Base-by-base conservation (phyloP, 2,797 vertebrate genomes). In the Anomalospiza imberbis region DNA sequence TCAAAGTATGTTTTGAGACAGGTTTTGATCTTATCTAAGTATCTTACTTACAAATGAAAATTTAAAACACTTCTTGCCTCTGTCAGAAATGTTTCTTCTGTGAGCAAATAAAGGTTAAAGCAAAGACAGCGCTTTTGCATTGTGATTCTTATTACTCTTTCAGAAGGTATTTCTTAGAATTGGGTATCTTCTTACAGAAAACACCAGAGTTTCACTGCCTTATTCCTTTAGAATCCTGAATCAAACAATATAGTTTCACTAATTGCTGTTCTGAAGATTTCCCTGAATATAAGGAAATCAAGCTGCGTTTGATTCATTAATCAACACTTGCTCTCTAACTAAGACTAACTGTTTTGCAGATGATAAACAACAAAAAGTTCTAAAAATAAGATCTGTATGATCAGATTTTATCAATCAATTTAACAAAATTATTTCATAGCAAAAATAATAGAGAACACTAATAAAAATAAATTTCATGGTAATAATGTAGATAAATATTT, bases 251-350 rank as follows among this genome's bases (percentile, higher is more conserved):
- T 12, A 21, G 20, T 78, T 86, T 91, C 44, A 67, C 18, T 90
- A 82, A 42, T 54, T 72, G 26, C 55, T 78, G 19, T 85, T 94
- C 87, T 93, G 77, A 92, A 88, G 71, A 83, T 78, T 85, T 96
- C 75, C 74, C 51, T 77, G 45, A 90, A 87, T 50, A 45, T 76
- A 86, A 93, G 78, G 96, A 93, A 94, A 91, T 62, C 67, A 88
- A 78, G 72, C 66, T 87, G 44, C 32, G 55, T 84, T 94, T 93
- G 71, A 80, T 94, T 79, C 78, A 89, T 94, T 95, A 79, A 93
- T 91, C 68, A 89, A 80, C 73, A 77, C 44, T 58, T 73, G 13
- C 51, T 84, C 47, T 88, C 73, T 85, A 92, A 75, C 66, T 90
- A 88, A 76, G 86, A 88, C 31, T 85, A 47, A 28, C 45, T 85